Evolutionary conservation across 1,140 invertebrate species (phyloP).

Genomic region (Drosophila erecta): DNA sequence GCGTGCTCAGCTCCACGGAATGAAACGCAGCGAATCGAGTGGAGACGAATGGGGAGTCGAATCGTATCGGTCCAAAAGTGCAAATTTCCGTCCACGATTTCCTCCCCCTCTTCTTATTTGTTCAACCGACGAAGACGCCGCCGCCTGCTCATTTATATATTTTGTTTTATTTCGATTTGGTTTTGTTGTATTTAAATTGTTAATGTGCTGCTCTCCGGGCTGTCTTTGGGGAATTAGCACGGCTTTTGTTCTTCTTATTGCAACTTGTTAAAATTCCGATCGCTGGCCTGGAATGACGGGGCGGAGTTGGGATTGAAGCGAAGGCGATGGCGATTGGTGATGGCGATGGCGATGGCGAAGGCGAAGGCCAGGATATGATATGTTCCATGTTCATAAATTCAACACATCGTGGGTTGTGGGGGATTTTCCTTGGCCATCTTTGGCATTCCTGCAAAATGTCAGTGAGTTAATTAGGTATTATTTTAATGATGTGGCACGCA

Average conservation of each 20-base stretch:
- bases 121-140: neutral
- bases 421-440: conserved; percentile 28
- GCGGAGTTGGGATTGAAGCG: neutral
- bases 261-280: conserved; percentile 80
- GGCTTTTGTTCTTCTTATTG: conserved; percentile 71
- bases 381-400: conserved; percentile 77
- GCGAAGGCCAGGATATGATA: conserved; percentile 44
- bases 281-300: conserved; percentile 1
- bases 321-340: too few relatives aligned
- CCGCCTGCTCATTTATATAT: conserved; percentile 69
- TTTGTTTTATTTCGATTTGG: conserved; percentile 41
- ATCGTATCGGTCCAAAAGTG: conserved; percentile 53
- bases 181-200: conserved; percentile 81
- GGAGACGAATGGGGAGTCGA: neutral
- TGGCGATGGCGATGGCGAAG: neutral
- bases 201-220: conserved; percentile 52
- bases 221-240: conserved; percentile 79
- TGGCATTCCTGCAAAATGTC: conserved; percentile 11
- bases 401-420: conserved; percentile 52
- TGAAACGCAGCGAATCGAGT: conserved; percentile 8
- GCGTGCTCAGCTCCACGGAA: conserved; percentile 15
- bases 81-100: conserved; percentile 59
- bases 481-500: conserved; percentile 23
- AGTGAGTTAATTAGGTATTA: conserved; percentile 25
- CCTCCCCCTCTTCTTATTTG: neutral